Conservation (phyloP, 92 coral and sea anemone genomes). For the Plumapathes pennacea region DNA sequence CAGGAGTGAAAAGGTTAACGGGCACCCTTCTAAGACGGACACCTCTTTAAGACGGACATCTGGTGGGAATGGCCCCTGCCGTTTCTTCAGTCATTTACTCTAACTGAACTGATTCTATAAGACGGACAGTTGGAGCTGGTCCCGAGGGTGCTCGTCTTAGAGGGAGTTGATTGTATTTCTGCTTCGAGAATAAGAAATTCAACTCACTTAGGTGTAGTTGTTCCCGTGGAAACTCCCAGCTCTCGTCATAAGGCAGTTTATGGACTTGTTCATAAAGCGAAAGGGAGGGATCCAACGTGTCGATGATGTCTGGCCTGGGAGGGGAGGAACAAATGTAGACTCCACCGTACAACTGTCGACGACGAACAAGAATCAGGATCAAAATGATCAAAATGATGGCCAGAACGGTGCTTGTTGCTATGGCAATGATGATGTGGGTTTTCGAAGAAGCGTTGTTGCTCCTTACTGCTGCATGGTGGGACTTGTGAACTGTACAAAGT, state of each 20-base stretch:
- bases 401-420: conserved; percentile 43
- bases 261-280: conserved; percentile 84
- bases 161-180: too few species aligned
- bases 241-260: conserved; percentile 80
- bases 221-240: conserved; percentile 95
- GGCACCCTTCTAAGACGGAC: too few species aligned
- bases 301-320: conserved; percentile 92
- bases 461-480: conserved; percentile 5
- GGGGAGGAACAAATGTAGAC: conserved; percentile 91
- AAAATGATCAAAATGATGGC: conserved; percentile 48
- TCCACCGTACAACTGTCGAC: conserved; percentile 85
- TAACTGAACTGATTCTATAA: too few species aligned
- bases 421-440: conserved; percentile 45
- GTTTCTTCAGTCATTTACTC: too few species aligned
- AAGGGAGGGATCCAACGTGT: conserved; percentile 67
- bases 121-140: too few species aligned
- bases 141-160: too few species aligned
- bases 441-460: conserved; percentile 4
- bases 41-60: too few species aligned
- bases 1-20: too few species aligned
- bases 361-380: conserved; percentile 67
- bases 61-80: too few species aligned
- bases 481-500: too few species aligned
- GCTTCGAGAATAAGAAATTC: too few species aligned
- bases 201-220: conserved; percentile 63